Evolutionary conservation across 2,797 vertebrate species (phyloP), one percentile per base, ranked within the genome.

Genomic region (Scolopax rusticola): DNA sequence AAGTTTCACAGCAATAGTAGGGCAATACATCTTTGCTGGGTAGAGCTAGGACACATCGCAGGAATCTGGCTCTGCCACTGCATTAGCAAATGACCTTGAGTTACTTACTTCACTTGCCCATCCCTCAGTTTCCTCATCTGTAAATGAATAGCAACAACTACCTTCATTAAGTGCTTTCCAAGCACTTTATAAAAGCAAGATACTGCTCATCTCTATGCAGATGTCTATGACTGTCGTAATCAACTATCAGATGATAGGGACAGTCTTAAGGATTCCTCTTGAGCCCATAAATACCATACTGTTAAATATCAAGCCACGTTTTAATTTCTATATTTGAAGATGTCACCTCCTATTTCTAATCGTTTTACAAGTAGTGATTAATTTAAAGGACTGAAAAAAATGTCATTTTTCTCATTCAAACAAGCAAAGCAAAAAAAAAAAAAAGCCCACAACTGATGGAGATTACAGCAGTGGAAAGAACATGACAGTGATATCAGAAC

Each of bases 401-500:
- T 74, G 84, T 38, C 76, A 82, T 96, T 96, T 97, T 97, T 96
- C 94, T 97, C 82, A 92, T 75, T 61, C 91, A 50, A 59, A 96
- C 85, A 97, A 96, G 97, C 88, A 95, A 96, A 95, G 84, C 15
- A 90, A 88, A 43, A 84, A 96, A 94, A 95, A 59, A 65, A 75
- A 79, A 64, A 74, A 36, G 3, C 16, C 51, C 88, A 82, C 85
- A 96, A 89, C 91, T 45, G 91, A 74, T 88, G 94, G 82, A 97
- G 97, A 97, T 98, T 96, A 92, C 68, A 97, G 85, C 80, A 69
- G 81, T 93, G 91, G 87, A 91, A 93, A 94, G 96, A 98, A 97
- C 97, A 97, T 96, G 98, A 98, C 97, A 96, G 96, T 88, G 93
- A 97, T 97, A 97, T 95, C 97, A 95, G 97, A 97, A 95, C 84